A percentile compares a stretch with the other conserved stretches of the same genome.
These are phyloP conservation scores for Ivindomyrus marchei DNA, from an alignment of 2,113 vertebrate genomes.

Conservation along the genomic window DNA sequence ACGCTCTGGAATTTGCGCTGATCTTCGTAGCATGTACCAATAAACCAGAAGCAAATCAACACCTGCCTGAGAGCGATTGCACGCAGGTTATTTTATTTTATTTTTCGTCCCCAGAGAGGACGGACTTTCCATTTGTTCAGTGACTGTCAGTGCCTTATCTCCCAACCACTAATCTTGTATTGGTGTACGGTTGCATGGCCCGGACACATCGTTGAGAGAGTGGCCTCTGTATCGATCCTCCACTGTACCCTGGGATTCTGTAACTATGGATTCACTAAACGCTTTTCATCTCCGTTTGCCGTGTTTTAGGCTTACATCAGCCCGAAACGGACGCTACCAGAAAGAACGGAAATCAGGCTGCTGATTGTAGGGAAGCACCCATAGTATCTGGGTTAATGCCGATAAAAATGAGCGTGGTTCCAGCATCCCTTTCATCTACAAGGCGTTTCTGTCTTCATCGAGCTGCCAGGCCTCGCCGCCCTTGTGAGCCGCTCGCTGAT, in stretches of 20 bases:
- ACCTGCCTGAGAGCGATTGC: not conserved
- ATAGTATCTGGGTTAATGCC: not conserved
- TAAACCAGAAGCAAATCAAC: not conserved
- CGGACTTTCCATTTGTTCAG: not conserved
- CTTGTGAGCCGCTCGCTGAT: not conserved
- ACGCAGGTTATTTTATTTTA: not conserved
- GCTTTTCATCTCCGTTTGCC: constrained; percentile 21
- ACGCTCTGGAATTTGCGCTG: not conserved
- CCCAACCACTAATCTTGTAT: constrained; percentile 48
- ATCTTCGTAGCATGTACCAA: not conserved
- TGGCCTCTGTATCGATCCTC: constrained; percentile 32
- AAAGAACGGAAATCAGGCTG: constrained; percentile 12
- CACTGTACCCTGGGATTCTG: constrained; percentile 29
- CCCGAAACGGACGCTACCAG: constrained; percentile 33
- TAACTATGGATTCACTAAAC: constrained; percentile 33
- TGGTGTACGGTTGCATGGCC: constrained; percentile 37
- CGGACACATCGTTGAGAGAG: constrained; percentile 30
- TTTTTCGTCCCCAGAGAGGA: not conserved
- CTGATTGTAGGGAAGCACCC: not conserved
- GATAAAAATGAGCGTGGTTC: not conserved
- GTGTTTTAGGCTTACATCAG: constrained; percentile 42
- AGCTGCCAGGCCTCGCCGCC: not conserved
- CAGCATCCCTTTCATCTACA: not conserved
- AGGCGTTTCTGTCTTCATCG: not conserved
- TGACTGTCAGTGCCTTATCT: constrained; percentile 17